Conservation (phyloP, 2,888 invertebrate genomes). For the Andrena praecox region DNA sequence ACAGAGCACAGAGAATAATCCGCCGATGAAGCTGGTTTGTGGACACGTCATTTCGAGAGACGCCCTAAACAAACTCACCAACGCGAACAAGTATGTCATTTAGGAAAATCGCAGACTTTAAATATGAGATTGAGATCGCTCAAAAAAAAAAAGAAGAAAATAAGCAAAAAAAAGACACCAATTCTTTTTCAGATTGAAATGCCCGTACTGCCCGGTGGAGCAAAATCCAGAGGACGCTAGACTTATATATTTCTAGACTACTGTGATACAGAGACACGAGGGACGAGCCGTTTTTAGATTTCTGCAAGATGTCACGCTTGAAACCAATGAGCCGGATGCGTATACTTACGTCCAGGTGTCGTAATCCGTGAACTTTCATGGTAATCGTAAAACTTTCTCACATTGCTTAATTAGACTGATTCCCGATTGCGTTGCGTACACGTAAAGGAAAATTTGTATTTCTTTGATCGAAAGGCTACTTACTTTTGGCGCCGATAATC, state of each 20-base stretch:
- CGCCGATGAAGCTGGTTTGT: constrained; percentile 98
- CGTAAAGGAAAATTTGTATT: background rate
- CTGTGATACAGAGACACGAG: constrained; percentile 74
- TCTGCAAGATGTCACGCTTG: constrained; percentile 12
- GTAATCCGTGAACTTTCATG: constrained; percentile 13
- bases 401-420: constrained; percentile 25
- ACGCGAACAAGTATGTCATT: constrained; percentile 93
- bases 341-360: constrained; percentile 27
- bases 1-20: constrained; percentile 97
- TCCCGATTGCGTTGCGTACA: background rate
- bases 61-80: constrained; percentile 97
- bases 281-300: constrained; percentile 11
- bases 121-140: background rate
- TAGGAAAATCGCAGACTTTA: background rate
- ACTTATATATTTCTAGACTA: constrained; percentile 94
- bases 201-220: constrained; percentile 99
- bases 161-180: constrained; percentile 70
- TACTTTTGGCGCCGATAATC: background rate
- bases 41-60: constrained; percentile 99
- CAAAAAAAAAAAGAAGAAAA: background rate
- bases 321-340: constrained; percentile 11
- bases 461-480: background rate
- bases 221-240: constrained; percentile 96
- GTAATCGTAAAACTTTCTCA: constrained; percentile 5
- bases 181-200: constrained; percentile 93